Conservation (phyloP, 2,113 vertebrate species). For the Peromyscus maniculatus region DNA sequence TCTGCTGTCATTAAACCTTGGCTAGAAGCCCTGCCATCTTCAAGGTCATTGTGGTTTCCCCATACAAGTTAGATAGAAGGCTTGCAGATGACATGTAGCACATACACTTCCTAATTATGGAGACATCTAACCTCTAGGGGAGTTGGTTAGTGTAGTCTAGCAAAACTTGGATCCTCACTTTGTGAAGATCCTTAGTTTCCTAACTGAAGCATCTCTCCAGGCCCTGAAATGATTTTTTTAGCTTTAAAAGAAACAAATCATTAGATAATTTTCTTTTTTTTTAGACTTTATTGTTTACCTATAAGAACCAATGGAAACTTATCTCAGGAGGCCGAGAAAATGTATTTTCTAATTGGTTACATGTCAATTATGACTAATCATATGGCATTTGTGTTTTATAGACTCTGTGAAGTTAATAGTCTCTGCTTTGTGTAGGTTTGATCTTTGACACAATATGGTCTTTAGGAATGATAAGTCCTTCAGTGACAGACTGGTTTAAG, state of each 20-base stretch:
- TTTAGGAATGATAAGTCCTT: not conserved
- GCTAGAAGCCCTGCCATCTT: not conserved
- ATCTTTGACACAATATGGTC: not conserved
- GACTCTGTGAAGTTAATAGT: not conserved
- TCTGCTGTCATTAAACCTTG: not conserved
- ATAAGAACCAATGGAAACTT: not conserved
- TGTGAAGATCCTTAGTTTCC: not conserved
- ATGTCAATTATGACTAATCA: not conserved
- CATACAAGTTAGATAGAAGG: not conserved
- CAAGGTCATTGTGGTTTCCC: not conserved
- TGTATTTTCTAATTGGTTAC: not conserved
- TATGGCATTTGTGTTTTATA: not conserved
- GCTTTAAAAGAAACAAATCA: not conserved
- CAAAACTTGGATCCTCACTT: not conserved
- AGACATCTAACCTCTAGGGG: not conserved
- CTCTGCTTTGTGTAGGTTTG: conserved; percentile 27
- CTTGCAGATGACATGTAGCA: not conserved
- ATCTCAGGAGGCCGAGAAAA: not conserved
- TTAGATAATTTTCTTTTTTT: not conserved
- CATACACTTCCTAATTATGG: not conserved
- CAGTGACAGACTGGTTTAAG: not conserved
- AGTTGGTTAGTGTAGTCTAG: no score
- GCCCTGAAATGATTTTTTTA: not conserved
- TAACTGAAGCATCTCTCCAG: not conserved
- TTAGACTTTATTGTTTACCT: not conserved